phyloP scores from a whole-genome alignment of 1,140 invertebrate species.

The Oreohelix idahoensis region DNA sequence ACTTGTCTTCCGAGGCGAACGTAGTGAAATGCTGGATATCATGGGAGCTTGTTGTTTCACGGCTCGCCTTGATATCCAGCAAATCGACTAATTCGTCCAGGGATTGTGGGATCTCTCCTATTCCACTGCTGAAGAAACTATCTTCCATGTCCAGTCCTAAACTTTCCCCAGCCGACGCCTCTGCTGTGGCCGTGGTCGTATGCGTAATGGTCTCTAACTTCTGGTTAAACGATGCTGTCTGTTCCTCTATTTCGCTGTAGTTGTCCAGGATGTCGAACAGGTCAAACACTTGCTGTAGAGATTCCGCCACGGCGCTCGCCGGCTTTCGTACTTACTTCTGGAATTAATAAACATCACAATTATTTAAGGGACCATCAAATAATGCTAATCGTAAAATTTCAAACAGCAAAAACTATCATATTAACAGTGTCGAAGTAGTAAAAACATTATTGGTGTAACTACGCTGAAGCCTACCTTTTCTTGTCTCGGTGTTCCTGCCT shows the following conservation, averaged over 20 bases:
- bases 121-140: background rate
- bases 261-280: background rate
- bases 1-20: slow-evolving; percentile 60
- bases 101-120: slow-evolving; percentile 47
- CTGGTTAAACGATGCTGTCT: background rate
- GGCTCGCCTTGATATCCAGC: slow-evolving; percentile 56
- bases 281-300: background rate
- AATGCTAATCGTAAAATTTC: no score
- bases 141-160: background rate
- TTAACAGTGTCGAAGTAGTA: no score
- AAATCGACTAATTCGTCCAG: slow-evolving; percentile 61
- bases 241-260: background rate
- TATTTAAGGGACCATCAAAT: no score
- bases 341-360: background rate
- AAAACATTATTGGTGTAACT: no score
- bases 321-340: slow-evolving; percentile 5
- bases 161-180: slow-evolving; percentile 5
- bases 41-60: slow-evolving; percentile 41
- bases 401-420: no score
- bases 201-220: background rate
- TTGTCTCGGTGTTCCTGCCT: background rate
- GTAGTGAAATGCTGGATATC: slow-evolving; percentile 60
- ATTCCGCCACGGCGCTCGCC: background rate
- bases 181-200: slow-evolving; percentile 3
- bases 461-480: background rate